Evolutionary conservation across 2,888 invertebrate species (phyloP).

Genomic region (Holacanthella duospinosa): DNA sequence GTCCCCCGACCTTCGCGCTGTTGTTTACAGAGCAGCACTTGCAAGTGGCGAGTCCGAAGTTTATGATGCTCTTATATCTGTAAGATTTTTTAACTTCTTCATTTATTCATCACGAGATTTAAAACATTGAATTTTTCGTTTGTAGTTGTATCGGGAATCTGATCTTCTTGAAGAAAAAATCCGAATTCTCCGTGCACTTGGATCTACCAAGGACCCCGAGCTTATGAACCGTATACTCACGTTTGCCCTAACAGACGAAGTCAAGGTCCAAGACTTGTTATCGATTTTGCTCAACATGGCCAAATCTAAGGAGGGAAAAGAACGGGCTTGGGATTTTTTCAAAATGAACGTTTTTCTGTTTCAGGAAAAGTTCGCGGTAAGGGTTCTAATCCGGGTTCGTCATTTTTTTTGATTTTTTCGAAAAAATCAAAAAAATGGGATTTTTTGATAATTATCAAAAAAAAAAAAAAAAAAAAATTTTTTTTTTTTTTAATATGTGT

Average conservation of each 20-base stretch:
- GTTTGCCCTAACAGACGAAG: conserved; percentile 76
- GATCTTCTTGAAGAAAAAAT: conserved; percentile 90
- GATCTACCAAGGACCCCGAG: conserved; percentile 61
- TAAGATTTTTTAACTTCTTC: too few relatives aligned
- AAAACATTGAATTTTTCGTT: conserved; percentile 17
- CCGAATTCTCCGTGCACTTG: conserved; percentile 72
- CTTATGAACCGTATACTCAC: conserved; percentile 63
- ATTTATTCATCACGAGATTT: too few relatives aligned
- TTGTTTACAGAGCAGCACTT: conserved; percentile 77
- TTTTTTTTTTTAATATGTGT: too few relatives aligned
- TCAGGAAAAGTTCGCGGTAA: conserved; percentile 39
- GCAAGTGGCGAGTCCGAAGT: conserved; percentile 38
- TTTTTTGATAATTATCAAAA: too few relatives aligned
- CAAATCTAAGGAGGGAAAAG: conserved; percentile 64
- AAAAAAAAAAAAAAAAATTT: too few relatives aligned
- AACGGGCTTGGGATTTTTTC: conserved; percentile 82
- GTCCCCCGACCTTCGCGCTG: conserved; percentile 71
- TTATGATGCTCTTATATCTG: not conserved
- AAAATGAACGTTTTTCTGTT: conserved; percentile 65
- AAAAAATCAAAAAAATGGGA: not conserved
- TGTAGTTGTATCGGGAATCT: conserved; percentile 60
- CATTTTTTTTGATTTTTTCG: conserved; percentile 13
- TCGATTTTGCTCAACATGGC: conserved; percentile 82
- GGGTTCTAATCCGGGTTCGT: not conserved
- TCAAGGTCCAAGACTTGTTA: conserved; percentile 80